These are phyloP conservation scores for Spodoptera exigua DNA, from an alignment of 2,888 invertebrate genomes.

Conservation along the genomic window DNA sequence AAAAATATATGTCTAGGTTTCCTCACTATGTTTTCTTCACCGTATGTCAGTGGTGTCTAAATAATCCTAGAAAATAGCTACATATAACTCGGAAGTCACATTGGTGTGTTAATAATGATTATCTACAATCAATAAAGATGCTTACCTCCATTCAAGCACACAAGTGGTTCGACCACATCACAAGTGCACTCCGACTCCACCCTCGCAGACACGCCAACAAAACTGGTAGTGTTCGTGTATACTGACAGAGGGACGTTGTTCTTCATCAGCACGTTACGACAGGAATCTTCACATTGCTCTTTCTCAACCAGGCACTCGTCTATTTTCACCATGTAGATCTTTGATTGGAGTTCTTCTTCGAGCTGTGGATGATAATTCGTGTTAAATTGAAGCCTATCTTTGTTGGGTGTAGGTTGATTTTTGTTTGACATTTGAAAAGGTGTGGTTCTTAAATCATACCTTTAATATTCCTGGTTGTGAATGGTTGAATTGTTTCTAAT, in stretches of 20 bases:
- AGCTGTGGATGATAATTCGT: conserved; percentile 76
- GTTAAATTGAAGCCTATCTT: neutral
- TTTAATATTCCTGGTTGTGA: no score
- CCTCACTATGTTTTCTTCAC: no score
- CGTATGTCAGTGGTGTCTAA: no score
- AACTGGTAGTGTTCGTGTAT: conserved; percentile 97
- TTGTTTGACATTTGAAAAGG: no score
- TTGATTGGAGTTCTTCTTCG: conserved; percentile 92
- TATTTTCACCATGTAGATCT: conserved; percentile 96
- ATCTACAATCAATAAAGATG: conserved; percentile 34
- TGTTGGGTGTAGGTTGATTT: no score
- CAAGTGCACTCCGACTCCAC: conserved; percentile 95
- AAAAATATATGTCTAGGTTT: no score
- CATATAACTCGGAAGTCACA: no score
- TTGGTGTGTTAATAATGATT: no score
- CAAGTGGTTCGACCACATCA: conserved; percentile 84
- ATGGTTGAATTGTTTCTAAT: no score
- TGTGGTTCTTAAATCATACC: no score
- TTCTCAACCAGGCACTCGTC: conserved; percentile 96
- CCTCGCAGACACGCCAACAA: conserved; percentile 96
- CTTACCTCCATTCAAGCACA: conserved; percentile 94
- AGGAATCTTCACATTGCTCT: conserved; percentile 92
- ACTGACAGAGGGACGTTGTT: conserved; percentile 94
- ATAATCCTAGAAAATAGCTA: no score
- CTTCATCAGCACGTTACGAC: conserved; percentile 93